phyloP scores from a whole-genome alignment of 2,113 vertebrate genomes.

The Anser brachyrhynchus region DNA sequence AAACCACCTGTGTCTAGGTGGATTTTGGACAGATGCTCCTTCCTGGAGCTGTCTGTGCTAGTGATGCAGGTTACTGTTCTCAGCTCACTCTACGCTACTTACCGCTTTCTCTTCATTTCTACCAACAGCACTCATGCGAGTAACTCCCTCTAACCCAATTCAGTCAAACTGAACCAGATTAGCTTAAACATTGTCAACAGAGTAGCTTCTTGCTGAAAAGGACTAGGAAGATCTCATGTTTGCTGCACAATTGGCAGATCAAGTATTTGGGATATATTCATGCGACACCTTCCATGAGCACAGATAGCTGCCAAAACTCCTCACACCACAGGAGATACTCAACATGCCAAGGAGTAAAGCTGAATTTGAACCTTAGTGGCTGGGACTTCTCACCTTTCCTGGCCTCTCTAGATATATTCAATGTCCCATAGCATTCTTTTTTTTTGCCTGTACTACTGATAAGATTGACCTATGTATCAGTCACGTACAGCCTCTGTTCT shows the following conservation, averaged over 20 bases:
- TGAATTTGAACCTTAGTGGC: not conserved
- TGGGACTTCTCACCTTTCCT: not conserved
- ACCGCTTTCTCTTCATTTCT: not conserved
- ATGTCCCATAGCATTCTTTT: not conserved
- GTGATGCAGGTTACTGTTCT: not conserved
- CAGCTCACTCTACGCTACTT: not conserved
- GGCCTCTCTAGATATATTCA: not conserved
- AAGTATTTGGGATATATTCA: not conserved
- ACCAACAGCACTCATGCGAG: not conserved
- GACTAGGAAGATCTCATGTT: not conserved
- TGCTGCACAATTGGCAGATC: not conserved
- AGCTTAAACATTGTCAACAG: not conserved
- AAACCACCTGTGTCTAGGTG: not conserved
- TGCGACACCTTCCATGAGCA: not conserved
- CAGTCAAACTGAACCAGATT: not conserved
- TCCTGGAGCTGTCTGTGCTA: not conserved
- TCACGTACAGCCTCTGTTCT: not conserved
- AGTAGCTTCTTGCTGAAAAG: not conserved
- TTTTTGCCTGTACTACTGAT: not conserved
- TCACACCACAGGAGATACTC: not conserved
- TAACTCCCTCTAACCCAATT: not conserved
- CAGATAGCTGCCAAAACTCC: not conserved
- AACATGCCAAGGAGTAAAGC: not conserved
- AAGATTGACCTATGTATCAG: not conserved
- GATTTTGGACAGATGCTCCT: not conserved